Evolutionary conservation across 2,113 vertebrate genomes (phyloP), one percentile per base, ranked within the genome.

Genomic region (Cheilinus undulatus): DNA sequence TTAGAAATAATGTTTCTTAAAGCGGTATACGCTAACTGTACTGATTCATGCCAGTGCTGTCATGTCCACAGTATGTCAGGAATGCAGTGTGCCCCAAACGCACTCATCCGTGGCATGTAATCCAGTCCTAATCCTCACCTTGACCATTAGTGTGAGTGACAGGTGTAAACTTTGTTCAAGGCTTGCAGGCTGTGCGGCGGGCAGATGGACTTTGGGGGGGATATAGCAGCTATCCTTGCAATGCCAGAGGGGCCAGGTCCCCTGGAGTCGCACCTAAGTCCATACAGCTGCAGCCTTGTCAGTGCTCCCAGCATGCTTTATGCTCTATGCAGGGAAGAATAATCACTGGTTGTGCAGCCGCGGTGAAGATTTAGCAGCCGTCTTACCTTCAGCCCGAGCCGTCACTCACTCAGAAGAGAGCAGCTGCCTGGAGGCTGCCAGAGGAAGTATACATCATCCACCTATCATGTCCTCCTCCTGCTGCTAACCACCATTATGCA

Each of bases 51-150:
- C 49, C 24, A 38, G 30, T 51, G 64, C 71, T 56, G 27, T 74
- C 77, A 58, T 30, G 45, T 48, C 59, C 24, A 27, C 22, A 72
- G 38, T 6, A 56, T 69, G 57, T 72, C 45, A 81, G 56, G 26
- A 76, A 80, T 61, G 62, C 28, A 61, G 17, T 7, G 30, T 13
- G 20, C 1, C 28, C 40, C 51, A 34, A 71, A 58, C 17, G 13
- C 3, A 2, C 79, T 78, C 66, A 58, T 46, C 48, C 65, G n/a
- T 62, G 49, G 79, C 74, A 65, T 5, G 2, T 80, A 76, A 86
- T 83, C 79, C 82, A 22, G 52, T 27, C 61, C 40, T 76, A 77
- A 88, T 73, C 73, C 80, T 72, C 56, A 81, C 80, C 72, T 84
- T 73, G 71, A 74, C 78, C 58, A 17, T 50, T 40, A 30, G 42